These are phyloP conservation scores for Cladopsammia gracilis DNA, from an alignment of 64 coral and sea anemone species.

Conservation along the genomic window DNA sequence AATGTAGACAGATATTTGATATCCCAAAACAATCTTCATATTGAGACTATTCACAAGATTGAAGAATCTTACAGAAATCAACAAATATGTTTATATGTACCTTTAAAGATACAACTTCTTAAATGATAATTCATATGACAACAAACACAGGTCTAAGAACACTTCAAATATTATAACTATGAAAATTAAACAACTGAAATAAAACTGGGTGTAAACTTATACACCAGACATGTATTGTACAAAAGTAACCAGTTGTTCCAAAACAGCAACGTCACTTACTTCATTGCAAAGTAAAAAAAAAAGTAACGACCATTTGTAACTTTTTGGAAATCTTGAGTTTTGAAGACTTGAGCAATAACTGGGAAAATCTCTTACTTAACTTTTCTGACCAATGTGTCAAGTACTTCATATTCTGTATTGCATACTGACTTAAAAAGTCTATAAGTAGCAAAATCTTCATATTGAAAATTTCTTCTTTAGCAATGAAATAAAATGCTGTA, in stretches of 20 bases:
- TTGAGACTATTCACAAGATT: too few species aligned
- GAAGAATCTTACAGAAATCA: too few species aligned
- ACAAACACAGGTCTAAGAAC: too few species aligned
- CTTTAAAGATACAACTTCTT: too few species aligned
- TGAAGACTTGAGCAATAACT: background rate
- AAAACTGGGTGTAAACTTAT: background rate
- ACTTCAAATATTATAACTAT: too few species aligned
- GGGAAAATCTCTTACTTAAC: constrained; percentile 12
- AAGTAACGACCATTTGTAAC: constrained; percentile 11
- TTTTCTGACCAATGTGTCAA: background rate
- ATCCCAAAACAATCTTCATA: too few species aligned
- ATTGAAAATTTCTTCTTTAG: constrained; percentile 17
- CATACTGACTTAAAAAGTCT: background rate
- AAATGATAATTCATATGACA: too few species aligned
- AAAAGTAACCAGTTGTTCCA: background rate
- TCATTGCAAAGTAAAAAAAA: constrained; percentile 8
- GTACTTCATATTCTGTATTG: background rate
- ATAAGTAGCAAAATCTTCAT: constrained; percentile 15
- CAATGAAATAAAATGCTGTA: background rate
- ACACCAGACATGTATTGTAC: too few species aligned
- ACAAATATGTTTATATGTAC: too few species aligned
- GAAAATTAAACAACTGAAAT: too few species aligned
- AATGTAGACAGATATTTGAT: too few species aligned
- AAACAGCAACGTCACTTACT: constrained; percentile 9
- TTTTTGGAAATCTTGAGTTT: background rate